phyloP scores from a whole-genome alignment of 2,797 vertebrate genomes.

The Bradypodion pumilum region DNA sequence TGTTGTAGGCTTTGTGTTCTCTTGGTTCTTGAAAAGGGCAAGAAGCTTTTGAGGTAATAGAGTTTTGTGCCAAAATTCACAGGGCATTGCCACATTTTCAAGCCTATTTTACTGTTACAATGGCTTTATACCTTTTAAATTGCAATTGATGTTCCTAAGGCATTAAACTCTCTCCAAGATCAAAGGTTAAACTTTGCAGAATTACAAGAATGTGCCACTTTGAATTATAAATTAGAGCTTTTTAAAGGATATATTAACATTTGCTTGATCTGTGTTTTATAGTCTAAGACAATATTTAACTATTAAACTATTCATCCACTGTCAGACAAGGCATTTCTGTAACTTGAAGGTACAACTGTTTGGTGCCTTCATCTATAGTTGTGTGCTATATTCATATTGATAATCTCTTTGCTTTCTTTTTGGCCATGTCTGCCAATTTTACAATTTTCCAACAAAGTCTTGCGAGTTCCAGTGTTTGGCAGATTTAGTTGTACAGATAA shows the following conservation, averaged over 20 bases:
- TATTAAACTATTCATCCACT: background rate
- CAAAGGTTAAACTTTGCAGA: background rate
- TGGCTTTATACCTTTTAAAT: background rate
- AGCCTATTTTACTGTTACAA: background rate
- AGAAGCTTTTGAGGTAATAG: background rate
- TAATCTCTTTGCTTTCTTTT: background rate
- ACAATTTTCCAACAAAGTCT: background rate
- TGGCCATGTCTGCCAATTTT: background rate
- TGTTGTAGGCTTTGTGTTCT: no score
- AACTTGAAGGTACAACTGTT: background rate
- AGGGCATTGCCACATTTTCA: background rate
- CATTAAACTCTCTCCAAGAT: background rate
- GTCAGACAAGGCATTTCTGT: no score
- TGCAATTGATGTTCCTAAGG: no score
- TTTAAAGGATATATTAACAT: background rate
- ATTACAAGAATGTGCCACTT: background rate
- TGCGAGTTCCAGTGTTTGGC: background rate
- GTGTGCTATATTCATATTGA: background rate
- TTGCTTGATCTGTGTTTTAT: background rate
- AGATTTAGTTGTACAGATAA: background rate
- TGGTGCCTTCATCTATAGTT: background rate
- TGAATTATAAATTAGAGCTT: background rate
- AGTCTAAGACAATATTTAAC: background rate
- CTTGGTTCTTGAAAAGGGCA: no score
- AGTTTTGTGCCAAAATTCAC: no score